Conservation (phyloP, 2,888 invertebrate species). For the Fragum whitleyi region DNA sequence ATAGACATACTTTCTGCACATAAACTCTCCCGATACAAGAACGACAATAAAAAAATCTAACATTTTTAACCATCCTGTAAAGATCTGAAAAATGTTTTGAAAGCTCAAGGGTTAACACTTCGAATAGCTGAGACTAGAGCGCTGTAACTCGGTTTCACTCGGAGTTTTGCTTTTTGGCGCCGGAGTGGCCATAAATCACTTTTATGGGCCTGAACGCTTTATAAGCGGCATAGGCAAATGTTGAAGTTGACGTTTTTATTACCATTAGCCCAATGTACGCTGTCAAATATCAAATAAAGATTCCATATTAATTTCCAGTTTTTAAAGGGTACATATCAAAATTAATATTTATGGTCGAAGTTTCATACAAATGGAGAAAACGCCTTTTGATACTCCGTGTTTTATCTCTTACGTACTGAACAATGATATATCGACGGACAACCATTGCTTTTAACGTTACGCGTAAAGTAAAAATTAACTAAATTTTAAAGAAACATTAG, state of each 20-base stretch:
- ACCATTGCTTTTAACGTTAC: not conserved
- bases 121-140: not conserved
- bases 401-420: not conserved
- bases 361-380: conserved; percentile 21
- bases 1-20: too few species aligned
- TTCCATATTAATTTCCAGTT: conserved; percentile 57
- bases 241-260: conserved; percentile 63
- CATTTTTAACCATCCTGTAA: too few species aligned
- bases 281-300: conserved; percentile 65
- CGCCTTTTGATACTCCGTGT: conserved; percentile 14
- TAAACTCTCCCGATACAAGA: too few species aligned
- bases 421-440: not conserved
- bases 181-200: conserved; percentile 61
- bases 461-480: not conserved
- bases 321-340: conserved; percentile 44
- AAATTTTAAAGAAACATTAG: not conserved
- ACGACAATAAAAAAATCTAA: too few species aligned
- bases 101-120: conserved; percentile 1
- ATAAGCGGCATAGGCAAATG: conserved; percentile 61
- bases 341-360: conserved; percentile 33
- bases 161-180: conserved; percentile 59
- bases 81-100: not conserved
- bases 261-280: conserved; percentile 54
- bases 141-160: conserved; percentile 29
- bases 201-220: conserved; percentile 66